phyloP scores from a whole-genome alignment of 2,888 invertebrate species.

The Sphaerolaimus hirsutus region DNA sequence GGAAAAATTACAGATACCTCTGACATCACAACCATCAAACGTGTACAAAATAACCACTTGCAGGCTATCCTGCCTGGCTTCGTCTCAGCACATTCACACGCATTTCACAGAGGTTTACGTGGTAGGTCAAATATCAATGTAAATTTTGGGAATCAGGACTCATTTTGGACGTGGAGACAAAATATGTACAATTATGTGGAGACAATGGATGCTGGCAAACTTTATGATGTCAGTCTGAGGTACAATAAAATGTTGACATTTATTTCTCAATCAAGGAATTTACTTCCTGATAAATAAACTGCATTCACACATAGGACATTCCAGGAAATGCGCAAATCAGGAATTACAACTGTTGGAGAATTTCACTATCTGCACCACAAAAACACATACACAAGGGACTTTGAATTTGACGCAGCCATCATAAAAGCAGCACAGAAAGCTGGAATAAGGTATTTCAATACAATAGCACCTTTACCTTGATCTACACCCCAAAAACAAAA shows the following conservation, averaged over 20 bases:
- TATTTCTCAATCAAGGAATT: too few relatives aligned
- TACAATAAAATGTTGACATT: too few relatives aligned
- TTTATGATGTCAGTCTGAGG: too few relatives aligned
- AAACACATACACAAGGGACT: not conserved
- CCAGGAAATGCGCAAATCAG: conserved; percentile 18
- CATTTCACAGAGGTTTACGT: conserved; percentile 18
- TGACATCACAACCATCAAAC: too few relatives aligned
- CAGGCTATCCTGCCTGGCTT: conserved; percentile 17
- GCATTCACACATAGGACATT: conserved; percentile 11
- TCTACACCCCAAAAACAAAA: not conserved
- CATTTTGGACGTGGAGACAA: conserved; percentile 22
- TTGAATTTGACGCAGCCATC: conserved; percentile 3
- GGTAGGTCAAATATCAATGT: conserved; percentile 7
- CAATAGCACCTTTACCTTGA: not conserved
- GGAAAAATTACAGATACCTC: too few relatives aligned
- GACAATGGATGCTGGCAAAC: conserved; percentile 1
- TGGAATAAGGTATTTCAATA: conserved; percentile 2
- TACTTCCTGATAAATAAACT: too few relatives aligned
- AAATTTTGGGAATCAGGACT: too few relatives aligned
- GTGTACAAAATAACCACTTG: too few relatives aligned
- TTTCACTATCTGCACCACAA: conserved; percentile 23
- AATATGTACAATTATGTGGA: conserved; percentile 20
- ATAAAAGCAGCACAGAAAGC: conserved; percentile 1
- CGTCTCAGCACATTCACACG: conserved; percentile 20
- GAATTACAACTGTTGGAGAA: conserved; percentile 22